A percentile compares a stretch with the other conserved stretches of the same genome.
Evolutionary conservation across 2,113 vertebrate species (phyloP).

Genomic region (zebrafish (Danio rerio)): GRCz12tu NC_133186.1:27662501-27663000

Average conservation of each 20-base stretch:
- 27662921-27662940: constrained; percentile 25
- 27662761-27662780: not conserved
- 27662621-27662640: no score
- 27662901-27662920: constrained; percentile 21
- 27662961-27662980: constrained; percentile 62
- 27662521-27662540: no score
- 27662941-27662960: constrained; percentile 49
- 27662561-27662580: no score
- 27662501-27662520: no score
- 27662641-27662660: no score
- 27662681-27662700: no score
- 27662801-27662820: not conserved
- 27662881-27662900: constrained; percentile 15
- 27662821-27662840: constrained; percentile 12
- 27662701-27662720: no score
- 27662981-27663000: constrained; percentile 58
- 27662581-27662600: no score
- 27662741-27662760: not conserved
- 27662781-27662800: not conserved
- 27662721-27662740: not conserved
- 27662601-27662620: no score
- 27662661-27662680: no score
- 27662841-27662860: constrained; percentile 15
- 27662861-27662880: constrained; percentile 32
- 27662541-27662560: no score